Evolutionary conservation across 2,888 invertebrate species (phyloP).

Genomic region (Adineta ricciae): DNA sequence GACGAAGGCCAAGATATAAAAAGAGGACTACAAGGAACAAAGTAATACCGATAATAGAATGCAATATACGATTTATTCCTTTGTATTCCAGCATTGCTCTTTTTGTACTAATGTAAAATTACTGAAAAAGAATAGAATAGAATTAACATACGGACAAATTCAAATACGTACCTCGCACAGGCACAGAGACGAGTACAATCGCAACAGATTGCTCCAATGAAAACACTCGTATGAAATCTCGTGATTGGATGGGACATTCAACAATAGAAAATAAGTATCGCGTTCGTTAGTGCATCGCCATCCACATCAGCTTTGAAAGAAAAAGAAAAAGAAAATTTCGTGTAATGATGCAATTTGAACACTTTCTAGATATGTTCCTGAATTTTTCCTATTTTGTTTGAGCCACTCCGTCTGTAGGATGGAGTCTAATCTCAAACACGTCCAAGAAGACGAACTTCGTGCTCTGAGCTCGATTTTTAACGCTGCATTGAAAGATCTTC

Average conservation of each 20-base stretch:
- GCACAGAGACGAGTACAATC: not conserved
- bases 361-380: not conserved
- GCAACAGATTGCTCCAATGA: not conserved
- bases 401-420: not conserved
- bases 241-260: not conserved
- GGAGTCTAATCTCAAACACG: constrained; percentile 13
- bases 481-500: not conserved
- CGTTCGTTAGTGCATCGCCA: fast-evolving
- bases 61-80: not conserved
- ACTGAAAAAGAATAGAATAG: not conserved
- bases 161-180: too few species aligned
- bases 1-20: not conserved
- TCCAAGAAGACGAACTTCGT: constrained; percentile 18
- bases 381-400: not conserved
- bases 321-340: not conserved
- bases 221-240: not conserved
- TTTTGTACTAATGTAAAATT: not conserved
- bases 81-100: not conserved
- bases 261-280: not conserved
- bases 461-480: not conserved
- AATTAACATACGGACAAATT: not conserved
- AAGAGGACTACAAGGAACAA: not conserved
- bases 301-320: not conserved
- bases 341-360: not conserved
- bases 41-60: not conserved